Evolutionary conservation across 2,797 vertebrate species (phyloP).

Genomic region (Anolis apletophallus): DNA sequence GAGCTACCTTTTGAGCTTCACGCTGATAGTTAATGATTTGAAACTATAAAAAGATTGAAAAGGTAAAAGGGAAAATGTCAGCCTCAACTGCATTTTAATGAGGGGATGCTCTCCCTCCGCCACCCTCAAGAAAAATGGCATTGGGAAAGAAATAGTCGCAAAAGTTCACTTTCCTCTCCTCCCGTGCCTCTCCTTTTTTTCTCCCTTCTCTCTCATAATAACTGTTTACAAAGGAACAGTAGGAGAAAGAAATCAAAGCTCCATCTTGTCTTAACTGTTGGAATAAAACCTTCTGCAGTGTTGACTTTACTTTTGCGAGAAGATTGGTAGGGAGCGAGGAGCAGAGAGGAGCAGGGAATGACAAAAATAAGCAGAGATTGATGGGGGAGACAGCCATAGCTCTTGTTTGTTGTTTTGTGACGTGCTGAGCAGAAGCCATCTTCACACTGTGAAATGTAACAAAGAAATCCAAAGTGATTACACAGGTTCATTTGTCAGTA

Average conservation of each 20-base stretch:
- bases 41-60: conserved; percentile 87
- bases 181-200: neutral
- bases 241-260: conserved; percentile 58
- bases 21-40: conserved; percentile 91
- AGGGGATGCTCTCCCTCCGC: conserved; percentile 69
- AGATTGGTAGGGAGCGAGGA: conserved; percentile 32
- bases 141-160: conserved; percentile 53
- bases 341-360: conserved; percentile 50
- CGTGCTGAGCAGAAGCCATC: conserved; percentile 82
- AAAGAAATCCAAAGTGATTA: conserved; percentile 84
- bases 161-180: conserved; percentile 61
- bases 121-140: conserved; percentile 51
- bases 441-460: conserved; percentile 85
- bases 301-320: conserved; percentile 42
- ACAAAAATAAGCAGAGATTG: conserved; percentile 81
- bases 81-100: conserved; percentile 89
- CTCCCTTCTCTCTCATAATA: conserved; percentile 40
- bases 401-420: conserved; percentile 81
- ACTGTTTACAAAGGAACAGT: conserved; percentile 60
- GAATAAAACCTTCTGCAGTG: conserved; percentile 40
- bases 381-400: conserved; percentile 72
- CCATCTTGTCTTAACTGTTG: conserved; percentile 12
- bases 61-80: conserved; percentile 89
- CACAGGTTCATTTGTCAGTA: conserved; percentile 82
- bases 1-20: conserved; percentile 87